Evolutionary conservation across 1,140 invertebrate genomes (phyloP), one percentile per base, ranked within the genome.

Genomic region (Himalopsyche phryganea): DNA sequence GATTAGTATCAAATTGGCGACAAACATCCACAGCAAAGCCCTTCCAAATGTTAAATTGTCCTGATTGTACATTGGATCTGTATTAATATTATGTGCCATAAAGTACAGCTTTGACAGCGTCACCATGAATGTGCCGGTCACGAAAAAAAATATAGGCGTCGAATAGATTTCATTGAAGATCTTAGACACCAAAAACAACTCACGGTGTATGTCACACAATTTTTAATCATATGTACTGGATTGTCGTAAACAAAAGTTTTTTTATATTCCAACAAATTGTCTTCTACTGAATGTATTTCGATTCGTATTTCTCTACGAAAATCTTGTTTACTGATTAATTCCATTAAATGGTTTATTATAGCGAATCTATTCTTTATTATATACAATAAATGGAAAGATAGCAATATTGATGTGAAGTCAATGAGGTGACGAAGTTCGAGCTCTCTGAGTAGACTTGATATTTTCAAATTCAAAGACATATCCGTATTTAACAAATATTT

Each of bases 91-190:
- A 18, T 53, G 18, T 4, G 44, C 15, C 17, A 20, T 53, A 47
- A 54, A 36, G 44, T 60, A 60, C 36, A 60, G 19, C 45, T 48
- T 15, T 7, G 42, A 20, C 13, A 60, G 38, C 6, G 50, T 55
- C 7, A 35, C 49, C 20, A 60, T 40, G 32, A 55, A 60, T 7
- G 36, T 54, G 6, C 44, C 48, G 6, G 40, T 33, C 18, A 60
- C 36, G 9, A 44, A 14, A 0, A 60, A 13, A 9, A 55, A 11
- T 11, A 60, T 38, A 6, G 32, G 33, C 14, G 50, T 19, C 11
- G 51, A 55, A 40, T 38, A 56, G 9, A 60, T 50, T 15, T 45
- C 23, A 14, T 60, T 60, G 2, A 56, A 6, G 13, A 28, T 36
- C 19, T 11, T 23, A 2, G 51, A 11, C 9, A 32, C 46, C 15